Evolutionary conservation across 2,888 invertebrate species (phyloP).

Genomic region (Brenthis ino): DNA sequence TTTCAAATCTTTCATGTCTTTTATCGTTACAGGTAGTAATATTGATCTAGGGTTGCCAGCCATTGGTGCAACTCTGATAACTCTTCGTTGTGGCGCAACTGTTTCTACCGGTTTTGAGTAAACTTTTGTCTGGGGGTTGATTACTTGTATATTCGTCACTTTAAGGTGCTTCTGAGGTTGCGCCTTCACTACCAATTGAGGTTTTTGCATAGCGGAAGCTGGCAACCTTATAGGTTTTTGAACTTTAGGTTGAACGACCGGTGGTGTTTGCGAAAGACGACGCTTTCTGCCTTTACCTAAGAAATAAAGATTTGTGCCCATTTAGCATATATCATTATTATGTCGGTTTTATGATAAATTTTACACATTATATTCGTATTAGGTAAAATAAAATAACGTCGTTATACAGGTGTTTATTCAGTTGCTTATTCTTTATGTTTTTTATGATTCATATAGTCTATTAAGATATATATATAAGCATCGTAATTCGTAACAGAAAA

Average conservation of each 20-base stretch:
- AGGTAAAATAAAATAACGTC: background rate
- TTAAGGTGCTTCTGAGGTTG: slow-evolving; percentile 73
- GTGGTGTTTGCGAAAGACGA: slow-evolving; percentile 70
- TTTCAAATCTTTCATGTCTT: slow-evolving; percentile 87
- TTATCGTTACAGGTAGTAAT: slow-evolving; percentile 86
- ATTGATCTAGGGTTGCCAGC: slow-evolving; percentile 84
- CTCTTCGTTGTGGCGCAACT: slow-evolving; percentile 70
- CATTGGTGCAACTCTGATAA: slow-evolving; percentile 74
- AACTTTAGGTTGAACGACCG: slow-evolving; percentile 69
- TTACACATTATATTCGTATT: background rate
- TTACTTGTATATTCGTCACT: slow-evolving; percentile 72
- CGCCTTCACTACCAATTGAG: slow-evolving; percentile 72
- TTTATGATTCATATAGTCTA: slow-evolving; percentile 12
- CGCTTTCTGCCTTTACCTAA: slow-evolving; percentile 73
- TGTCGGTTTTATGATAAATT: background rate
- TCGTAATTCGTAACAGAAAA: background rate
- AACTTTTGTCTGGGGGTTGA: slow-evolving; percentile 68
- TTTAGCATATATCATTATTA: background rate
- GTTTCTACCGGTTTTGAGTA: slow-evolving; percentile 75
- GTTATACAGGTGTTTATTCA: slow-evolving; percentile 4
- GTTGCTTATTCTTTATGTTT: slow-evolving; percentile 2
- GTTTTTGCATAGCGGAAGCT: slow-evolving; percentile 59
- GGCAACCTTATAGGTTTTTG: slow-evolving; percentile 67
- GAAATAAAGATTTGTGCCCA: slow-evolving; percentile 1
- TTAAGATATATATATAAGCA: background rate